Conservation (phyloP, 2,797 vertebrate genomes). For the Muscicapa comitata region DNA sequence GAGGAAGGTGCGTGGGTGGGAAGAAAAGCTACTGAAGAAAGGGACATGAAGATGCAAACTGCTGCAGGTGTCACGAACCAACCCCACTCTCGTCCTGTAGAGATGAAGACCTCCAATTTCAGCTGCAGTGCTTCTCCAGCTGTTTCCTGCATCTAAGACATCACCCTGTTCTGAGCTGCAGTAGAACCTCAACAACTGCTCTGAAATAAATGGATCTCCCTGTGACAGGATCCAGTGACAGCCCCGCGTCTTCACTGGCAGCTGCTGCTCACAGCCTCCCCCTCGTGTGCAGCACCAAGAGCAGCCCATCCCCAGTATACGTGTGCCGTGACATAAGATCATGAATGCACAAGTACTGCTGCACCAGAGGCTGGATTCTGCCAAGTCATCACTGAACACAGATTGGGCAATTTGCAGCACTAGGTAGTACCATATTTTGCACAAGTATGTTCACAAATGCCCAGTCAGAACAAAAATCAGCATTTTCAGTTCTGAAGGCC, state of each 20-base stretch:
- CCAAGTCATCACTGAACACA: not conserved
- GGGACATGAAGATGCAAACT: not conserved
- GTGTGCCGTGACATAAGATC: fast-evolving
- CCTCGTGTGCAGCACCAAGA: fast-evolving
- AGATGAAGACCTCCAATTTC: not conserved
- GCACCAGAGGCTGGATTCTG: fast-evolving
- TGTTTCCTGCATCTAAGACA: not conserved
- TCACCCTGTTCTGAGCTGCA: not conserved
- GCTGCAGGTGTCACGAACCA: not conserved
- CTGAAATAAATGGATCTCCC: not conserved
- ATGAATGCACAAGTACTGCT: not conserved
- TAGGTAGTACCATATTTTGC: not conserved
- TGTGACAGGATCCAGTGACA: not conserved
- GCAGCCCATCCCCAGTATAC: fast-evolving
- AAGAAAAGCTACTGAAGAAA: not conserved
- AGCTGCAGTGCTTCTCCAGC: not conserved
- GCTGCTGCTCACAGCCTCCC: fast-evolving
- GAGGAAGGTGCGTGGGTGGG: not conserved
- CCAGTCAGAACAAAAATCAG: not conserved
- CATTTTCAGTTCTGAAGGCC: not conserved
- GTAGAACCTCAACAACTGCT: fast-evolving
- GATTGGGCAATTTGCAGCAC: not conserved
- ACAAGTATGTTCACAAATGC: not conserved
- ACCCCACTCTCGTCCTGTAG: fast-evolving
- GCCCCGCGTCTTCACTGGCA: fast-evolving